These are phyloP conservation scores for Miniopterus natalensis DNA, from an alignment of 2,113 vertebrate genomes.

Conservation along the genomic window DNA sequence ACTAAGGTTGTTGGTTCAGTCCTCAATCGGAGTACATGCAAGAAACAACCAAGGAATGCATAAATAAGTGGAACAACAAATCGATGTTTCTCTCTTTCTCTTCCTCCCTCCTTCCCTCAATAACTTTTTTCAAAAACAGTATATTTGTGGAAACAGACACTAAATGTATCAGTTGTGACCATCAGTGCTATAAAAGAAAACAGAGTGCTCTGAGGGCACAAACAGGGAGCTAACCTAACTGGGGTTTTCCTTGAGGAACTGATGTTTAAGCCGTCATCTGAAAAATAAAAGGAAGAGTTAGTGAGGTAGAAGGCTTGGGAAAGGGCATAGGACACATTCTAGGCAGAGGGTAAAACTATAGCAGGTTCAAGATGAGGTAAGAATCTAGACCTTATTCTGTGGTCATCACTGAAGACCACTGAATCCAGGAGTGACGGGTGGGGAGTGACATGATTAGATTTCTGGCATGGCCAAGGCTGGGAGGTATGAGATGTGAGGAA, in stretches of 20 bases:
- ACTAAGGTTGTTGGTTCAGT: neutral
- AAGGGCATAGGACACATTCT: neutral
- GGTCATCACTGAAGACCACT: neutral
- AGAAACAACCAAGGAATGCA: neutral
- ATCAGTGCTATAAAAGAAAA: neutral
- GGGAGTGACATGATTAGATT: neutral
- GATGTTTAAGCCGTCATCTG: neutral
- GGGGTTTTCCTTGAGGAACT: conserved; percentile 12
- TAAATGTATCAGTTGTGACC: neutral
- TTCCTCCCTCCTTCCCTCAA: neutral
- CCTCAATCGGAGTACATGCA: neutral
- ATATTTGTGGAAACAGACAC: neutral
- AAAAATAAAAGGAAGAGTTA: neutral
- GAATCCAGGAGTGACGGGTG: neutral
- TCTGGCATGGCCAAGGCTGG: neutral
- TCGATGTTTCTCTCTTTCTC: neutral
- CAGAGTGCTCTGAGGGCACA: neutral
- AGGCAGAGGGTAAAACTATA: neutral
- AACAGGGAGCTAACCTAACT: neutral
- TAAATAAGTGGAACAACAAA: neutral
- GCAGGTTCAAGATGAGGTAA: neutral
- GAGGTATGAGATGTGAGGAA: neutral
- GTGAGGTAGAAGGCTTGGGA: neutral
- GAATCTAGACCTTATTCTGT: neutral
- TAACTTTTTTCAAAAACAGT: neutral